phyloP scores from a whole-genome alignment of 2,113 vertebrate species.

The Xiphophorus hellerii region DNA sequence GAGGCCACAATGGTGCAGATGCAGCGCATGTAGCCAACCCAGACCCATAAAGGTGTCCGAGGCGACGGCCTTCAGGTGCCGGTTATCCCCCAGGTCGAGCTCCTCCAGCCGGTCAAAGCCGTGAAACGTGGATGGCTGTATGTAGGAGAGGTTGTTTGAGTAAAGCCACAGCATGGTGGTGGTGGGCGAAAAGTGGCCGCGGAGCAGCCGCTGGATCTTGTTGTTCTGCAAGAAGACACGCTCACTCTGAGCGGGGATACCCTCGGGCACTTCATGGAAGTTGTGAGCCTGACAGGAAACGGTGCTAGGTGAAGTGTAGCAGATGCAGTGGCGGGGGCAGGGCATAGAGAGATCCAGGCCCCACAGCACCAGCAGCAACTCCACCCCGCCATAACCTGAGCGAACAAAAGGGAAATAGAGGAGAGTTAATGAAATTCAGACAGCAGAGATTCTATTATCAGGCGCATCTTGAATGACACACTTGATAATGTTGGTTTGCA shows the following conservation, averaged over 20 bases:
- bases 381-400: slow-evolving; percentile 86
- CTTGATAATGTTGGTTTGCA: slow-evolving; percentile 66
- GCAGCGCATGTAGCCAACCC: slow-evolving; percentile 90
- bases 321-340: slow-evolving; percentile 94
- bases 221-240: slow-evolving; percentile 98
- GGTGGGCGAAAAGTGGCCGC: slow-evolving; percentile 92
- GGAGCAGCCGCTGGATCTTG: slow-evolving; percentile 90
- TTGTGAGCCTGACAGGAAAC: slow-evolving; percentile 98
- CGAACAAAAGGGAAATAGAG: background rate
- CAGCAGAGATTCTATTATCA: slow-evolving; percentile 50
- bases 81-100: slow-evolving; percentile 96
- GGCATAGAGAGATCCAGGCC: slow-evolving; percentile 82
- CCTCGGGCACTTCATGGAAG: slow-evolving; percentile 90
- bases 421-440: slow-evolving; percentile 8
- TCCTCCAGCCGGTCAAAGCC: slow-evolving; percentile 94
- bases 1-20: slow-evolving; percentile 94
- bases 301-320: slow-evolving; percentile 95
- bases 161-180: slow-evolving; percentile 96
- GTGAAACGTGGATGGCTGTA: slow-evolving; percentile 91
- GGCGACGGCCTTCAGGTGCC: slow-evolving; percentile 87
- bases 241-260: slow-evolving; percentile 92
- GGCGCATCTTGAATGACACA: slow-evolving; percentile 55
- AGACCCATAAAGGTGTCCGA: slow-evolving; percentile 94
- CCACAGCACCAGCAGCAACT: slow-evolving; percentile 90
- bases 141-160: slow-evolving; percentile 97